A percentile compares a stretch with the other conserved stretches of the same genome.
These are phyloP conservation scores for Lates japonicus DNA, from an alignment of 2,797 vertebrate species.

Conservation along the genomic window DNA sequence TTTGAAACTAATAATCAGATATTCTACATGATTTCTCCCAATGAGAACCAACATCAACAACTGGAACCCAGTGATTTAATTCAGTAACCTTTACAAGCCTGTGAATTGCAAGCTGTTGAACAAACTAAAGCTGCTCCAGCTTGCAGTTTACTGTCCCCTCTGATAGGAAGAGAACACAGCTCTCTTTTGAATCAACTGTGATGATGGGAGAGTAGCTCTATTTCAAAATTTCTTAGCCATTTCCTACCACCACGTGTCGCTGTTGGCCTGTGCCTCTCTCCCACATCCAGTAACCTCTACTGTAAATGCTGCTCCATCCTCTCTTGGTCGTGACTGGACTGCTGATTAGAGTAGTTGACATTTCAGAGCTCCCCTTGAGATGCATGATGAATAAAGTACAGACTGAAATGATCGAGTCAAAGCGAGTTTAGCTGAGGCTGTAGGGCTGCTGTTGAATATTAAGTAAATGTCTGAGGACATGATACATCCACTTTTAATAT, in stretches of 20 bases:
- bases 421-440: background rate
- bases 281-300: conserved; percentile 13
- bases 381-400: conserved; percentile 16
- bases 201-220: background rate
- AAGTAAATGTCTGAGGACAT: background rate
- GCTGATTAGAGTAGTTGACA: conserved; percentile 59
- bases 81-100: background rate
- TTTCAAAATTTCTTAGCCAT: background rate
- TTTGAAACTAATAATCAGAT: background rate
- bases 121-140: background rate
- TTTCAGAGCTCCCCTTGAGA: conserved; percentile 57
- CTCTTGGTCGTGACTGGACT: conserved; percentile 73
- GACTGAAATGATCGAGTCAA: conserved; percentile 13
- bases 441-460: background rate
- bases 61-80: background rate
- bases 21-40: background rate
- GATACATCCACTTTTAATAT: background rate
- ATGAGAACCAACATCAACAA: background rate
- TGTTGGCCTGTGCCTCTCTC: conserved; percentile 16
- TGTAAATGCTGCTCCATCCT: conserved; percentile 55
- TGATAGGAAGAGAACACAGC: too few relatives aligned
- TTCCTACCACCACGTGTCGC: conserved; percentile 49
- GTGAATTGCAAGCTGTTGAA: background rate
- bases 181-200: background rate
- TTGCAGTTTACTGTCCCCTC: background rate